Percentiles rank a stretch among this genome's conserved stretches.
Evolutionary conservation across 2,888 invertebrate species (phyloP).

Genomic region (Amiota minor): DNA sequence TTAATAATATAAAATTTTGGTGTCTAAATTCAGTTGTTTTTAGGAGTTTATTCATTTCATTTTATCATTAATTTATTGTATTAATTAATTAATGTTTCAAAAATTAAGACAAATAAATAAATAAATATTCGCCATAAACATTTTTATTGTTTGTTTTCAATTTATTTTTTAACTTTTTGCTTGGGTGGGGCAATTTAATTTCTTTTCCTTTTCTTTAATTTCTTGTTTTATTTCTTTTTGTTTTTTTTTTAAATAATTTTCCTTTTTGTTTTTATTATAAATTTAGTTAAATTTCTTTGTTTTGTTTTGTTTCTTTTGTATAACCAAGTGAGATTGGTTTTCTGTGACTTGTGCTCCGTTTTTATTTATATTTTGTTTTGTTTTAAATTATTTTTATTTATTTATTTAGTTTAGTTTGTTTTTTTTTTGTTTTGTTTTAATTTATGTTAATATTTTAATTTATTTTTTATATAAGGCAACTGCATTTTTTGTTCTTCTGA

Average conservation of each 20-base stretch:
- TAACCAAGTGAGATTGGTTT: constrained; percentile 43
- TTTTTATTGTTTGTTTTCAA: constrained; percentile 36
- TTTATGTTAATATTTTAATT: constrained; percentile 28
- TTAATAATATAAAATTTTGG: constrained; percentile 65
- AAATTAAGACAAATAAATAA: constrained; percentile 5
- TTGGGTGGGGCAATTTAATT: constrained; percentile 67
- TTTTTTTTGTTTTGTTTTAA: constrained; percentile 14
- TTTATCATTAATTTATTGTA: constrained; percentile 33
- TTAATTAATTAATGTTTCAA: constrained; percentile 37
- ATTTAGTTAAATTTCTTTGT: constrained; percentile 45
- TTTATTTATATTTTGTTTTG: constrained; percentile 40
- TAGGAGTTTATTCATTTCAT: constrained; percentile 60
- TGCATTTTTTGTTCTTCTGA: constrained; percentile 60
- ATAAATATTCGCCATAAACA: constrained; percentile 40
- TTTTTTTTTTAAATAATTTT: constrained; percentile 50
- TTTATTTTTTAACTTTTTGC: constrained; percentile 42
- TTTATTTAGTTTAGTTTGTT: constrained; percentile 43
- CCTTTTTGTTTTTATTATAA: constrained; percentile 47
- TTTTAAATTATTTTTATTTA: constrained; percentile 24
- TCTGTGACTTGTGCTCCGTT: constrained; percentile 46
- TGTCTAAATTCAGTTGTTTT: constrained; percentile 71
- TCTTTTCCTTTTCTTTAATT: constrained; percentile 50
- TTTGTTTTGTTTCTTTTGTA: constrained; percentile 46
- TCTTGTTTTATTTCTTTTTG: constrained; percentile 48
- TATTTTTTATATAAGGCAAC: constrained; percentile 64